Evolutionary conservation across 2,113 vertebrate genomes (phyloP), one percentile per base, ranked within the genome.

Genomic region (Hoplias malabaricus): DNA sequence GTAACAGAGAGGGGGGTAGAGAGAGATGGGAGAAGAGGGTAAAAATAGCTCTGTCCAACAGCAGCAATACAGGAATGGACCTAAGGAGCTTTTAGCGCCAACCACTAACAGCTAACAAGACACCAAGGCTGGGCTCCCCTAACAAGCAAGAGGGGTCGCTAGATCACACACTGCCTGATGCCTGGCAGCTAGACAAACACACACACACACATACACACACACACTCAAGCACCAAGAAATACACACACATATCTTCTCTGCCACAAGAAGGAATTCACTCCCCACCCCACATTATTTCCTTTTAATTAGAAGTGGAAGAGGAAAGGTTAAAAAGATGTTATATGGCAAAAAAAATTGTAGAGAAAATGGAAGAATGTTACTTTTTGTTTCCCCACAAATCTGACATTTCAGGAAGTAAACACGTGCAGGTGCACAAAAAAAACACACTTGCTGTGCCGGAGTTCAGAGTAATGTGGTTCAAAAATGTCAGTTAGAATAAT

Each of bases 171-270:
- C 66, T 82, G 56, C 66, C 82, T 80, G 82, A 75, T 74, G 66
- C 38, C 66, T 53, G 71, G 86, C 86, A 86, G 86, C 85, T 79
- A 75, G 82, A 75, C 74, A 31, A n/a, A n/a, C n/a, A n/a, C n/a
- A n/a, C n/a, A n/a, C n/a, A 36, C 66, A 70, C 66, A 77, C 69
- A 72, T 50, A 73, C 25, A 80, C 21, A 14, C 61, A 36, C 63
- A 54, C 62, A 12, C 40, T 12, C 69, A 53, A n/a, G 53, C 40
- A 34, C 23, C 33, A 57, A 56, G 33, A 57, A 19, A 50, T 42
- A 71, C 68, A 34, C 3, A 36, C 29, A 57, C 10, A 9, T 21
- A 4, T 10, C 62, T n/a, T n/a, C n/a, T n/a, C n/a, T n/a, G n/a
- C n/a, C n/a, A n/a, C n/a, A n/a, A n/a, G n/a, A n/a, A n/a, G n/a